phyloP scores from a whole-genome alignment of 2,113 vertebrate genomes.

The Mastomys natalensis region DNA sequence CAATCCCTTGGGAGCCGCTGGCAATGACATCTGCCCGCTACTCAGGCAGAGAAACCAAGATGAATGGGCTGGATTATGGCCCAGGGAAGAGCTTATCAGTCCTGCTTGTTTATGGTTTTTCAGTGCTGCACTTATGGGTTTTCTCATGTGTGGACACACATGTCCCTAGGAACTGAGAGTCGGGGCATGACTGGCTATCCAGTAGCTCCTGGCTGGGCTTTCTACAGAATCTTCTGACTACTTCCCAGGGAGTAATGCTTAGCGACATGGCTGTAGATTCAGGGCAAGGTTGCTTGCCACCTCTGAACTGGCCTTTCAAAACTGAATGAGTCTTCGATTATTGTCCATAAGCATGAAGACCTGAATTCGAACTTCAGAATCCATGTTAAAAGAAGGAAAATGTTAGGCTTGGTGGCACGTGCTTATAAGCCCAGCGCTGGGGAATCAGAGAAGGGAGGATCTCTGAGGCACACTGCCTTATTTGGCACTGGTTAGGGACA shows the following conservation, averaged over 20 bases:
- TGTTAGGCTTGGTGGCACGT: no score
- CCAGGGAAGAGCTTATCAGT: constrained; percentile 77
- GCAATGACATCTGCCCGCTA: constrained; percentile 76
- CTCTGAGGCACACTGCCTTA: no score
- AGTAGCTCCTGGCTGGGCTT: neutral
- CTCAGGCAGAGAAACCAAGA: constrained; percentile 83
- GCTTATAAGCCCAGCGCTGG: no score
- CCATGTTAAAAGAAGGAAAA: no score
- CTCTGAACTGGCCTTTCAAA: neutral
- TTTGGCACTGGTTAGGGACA: neutral
- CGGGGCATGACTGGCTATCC: accelerated
- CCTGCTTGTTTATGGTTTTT: constrained; percentile 80
- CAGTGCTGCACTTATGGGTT: constrained; percentile 40
- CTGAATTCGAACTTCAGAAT: neutral
- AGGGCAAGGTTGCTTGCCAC: neutral
- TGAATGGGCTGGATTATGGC: constrained; percentile 78
- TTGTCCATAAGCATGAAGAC: neutral
- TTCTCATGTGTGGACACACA: accelerated
- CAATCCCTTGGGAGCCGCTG: constrained; percentile 77
- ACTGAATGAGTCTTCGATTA: no score
- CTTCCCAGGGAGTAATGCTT: neutral
- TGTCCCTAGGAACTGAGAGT: neutral
- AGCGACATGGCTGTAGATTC: neutral
- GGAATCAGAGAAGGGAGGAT: neutral
- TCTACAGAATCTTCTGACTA: accelerated